Percentiles rank a stretch among this genome's conserved stretches.
These are phyloP conservation scores for Listronotus bonariensis DNA, from an alignment of 1,140 invertebrate species.

Conservation along the genomic window DNA sequence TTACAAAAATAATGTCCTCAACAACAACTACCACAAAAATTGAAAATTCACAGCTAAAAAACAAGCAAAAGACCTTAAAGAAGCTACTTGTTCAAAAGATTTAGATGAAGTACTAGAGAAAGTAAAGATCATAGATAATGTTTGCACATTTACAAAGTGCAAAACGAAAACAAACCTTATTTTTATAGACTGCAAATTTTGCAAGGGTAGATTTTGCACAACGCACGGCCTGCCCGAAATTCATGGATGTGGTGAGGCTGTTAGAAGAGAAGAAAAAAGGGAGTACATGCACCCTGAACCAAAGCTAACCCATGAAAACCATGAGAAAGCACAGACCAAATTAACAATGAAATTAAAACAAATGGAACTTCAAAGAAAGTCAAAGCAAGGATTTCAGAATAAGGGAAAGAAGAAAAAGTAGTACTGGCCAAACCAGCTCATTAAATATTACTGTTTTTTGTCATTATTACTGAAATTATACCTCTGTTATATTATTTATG, in stretches of 20 bases:
- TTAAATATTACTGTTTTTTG: too few species aligned
- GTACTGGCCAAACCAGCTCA: too few species aligned
- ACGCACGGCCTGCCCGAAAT: slow-evolving; percentile 54
- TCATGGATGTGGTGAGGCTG: slow-evolving; percentile 55
- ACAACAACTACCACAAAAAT: slow-evolving; percentile 39
- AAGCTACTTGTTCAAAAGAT: slow-evolving; percentile 47
- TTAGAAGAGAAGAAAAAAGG: slow-evolving; percentile 50
- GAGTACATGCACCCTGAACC: slow-evolving; percentile 50
- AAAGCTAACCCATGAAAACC: slow-evolving; percentile 51
- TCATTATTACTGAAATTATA: too few species aligned
- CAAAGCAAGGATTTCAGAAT: slow-evolving; percentile 48
- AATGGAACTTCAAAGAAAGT: slow-evolving; percentile 52
- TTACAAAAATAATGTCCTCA: neutral
- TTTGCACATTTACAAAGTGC: slow-evolving; percentile 52
- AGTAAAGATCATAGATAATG: slow-evolving; percentile 51
- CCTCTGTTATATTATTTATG: too few species aligned
- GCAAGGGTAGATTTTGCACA: slow-evolving; percentile 52
- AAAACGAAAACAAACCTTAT: slow-evolving; percentile 52
- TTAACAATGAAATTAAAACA: slow-evolving; percentile 52
- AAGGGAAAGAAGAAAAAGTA: slow-evolving; percentile 48
- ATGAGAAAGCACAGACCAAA: slow-evolving; percentile 51
- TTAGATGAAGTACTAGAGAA: slow-evolving; percentile 50
- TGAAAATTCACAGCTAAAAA: slow-evolving; percentile 43
- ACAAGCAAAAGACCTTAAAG: slow-evolving; percentile 48
- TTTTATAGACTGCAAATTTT: slow-evolving; percentile 53